Evolutionary conservation across 2,113 vertebrate genomes (phyloP).

Genomic region (Thinocorus orbignyianus): DNA sequence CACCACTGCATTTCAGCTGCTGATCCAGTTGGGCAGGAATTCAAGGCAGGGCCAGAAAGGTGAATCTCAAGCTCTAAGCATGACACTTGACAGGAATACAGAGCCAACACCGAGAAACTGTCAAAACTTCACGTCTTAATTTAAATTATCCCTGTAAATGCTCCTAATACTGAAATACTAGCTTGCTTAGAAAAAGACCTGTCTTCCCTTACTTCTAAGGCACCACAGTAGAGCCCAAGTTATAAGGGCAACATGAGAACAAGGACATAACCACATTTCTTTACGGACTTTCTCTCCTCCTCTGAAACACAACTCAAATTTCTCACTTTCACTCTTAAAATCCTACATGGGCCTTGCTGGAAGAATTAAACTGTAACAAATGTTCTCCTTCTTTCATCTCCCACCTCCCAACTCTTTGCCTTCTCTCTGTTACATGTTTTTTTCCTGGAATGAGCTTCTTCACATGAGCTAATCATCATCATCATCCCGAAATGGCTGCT

Average conservation of each 20-base stretch:
- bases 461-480: not conserved
- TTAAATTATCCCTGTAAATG: not conserved
- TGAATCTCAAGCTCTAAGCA: not conserved
- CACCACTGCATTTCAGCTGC: fast-evolving
- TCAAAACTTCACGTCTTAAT: not conserved
- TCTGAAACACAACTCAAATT: not conserved
- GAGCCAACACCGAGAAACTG: not conserved
- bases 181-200: not conserved
- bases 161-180: not conserved
- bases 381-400: not conserved
- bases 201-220: not conserved
- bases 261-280: not conserved
- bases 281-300: not conserved
- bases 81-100: not conserved
- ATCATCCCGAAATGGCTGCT: not conserved
- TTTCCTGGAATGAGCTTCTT: not conserved
- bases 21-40: not conserved
- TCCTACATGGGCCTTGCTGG: not conserved
- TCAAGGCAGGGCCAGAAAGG: not conserved
- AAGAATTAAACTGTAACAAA: not conserved
- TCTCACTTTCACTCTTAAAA: not conserved
- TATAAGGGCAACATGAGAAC: not conserved
- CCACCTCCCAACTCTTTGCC: not conserved
- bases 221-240: not conserved
- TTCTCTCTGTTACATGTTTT: not conserved